Percentiles rank a stretch among this genome's conserved stretches.
phyloP scores from a whole-genome alignment of 2,888 invertebrate species.

The Drepanosiphum platanoidis region DNA sequence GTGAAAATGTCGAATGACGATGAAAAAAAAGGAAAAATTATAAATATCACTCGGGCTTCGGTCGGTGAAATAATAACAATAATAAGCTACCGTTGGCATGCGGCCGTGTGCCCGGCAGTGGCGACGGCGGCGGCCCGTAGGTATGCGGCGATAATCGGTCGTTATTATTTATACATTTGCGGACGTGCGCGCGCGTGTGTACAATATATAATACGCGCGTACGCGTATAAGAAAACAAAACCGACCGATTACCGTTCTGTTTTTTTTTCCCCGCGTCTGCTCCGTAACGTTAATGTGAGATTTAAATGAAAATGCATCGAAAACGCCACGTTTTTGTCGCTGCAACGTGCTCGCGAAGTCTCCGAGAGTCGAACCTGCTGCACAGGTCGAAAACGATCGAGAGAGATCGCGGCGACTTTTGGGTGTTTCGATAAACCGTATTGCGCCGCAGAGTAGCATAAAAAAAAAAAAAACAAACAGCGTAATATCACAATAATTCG shows the following conservation, averaged over 20 bases:
- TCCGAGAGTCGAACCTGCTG: too few species aligned
- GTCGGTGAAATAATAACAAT: conserved; percentile 5
- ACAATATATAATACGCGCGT: background rate
- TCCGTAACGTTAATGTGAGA: background rate
- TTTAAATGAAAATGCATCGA: background rate
- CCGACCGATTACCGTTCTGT: background rate
- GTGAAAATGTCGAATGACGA: background rate
- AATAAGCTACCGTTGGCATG: background rate
- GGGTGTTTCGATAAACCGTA: too few species aligned
- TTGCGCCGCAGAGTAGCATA: too few species aligned
- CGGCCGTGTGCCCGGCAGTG: background rate
- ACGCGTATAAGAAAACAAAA: background rate
- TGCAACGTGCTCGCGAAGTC: too few species aligned
- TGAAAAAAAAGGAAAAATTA: background rate
- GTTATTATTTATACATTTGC: conserved; percentile 28
- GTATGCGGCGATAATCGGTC: conserved; percentile 15
- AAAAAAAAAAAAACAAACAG: background rate
- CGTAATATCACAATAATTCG: background rate
- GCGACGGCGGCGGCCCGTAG: background rate
- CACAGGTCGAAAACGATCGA: background rate
- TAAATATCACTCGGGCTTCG: background rate
- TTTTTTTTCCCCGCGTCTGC: background rate
- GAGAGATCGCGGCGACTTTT: too few species aligned
- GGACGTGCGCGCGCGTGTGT: background rate
- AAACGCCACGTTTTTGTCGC: background rate